Base-by-base conservation (phyloP, 2,888 invertebrate species). In the Cheilosia impressa region DNA sequence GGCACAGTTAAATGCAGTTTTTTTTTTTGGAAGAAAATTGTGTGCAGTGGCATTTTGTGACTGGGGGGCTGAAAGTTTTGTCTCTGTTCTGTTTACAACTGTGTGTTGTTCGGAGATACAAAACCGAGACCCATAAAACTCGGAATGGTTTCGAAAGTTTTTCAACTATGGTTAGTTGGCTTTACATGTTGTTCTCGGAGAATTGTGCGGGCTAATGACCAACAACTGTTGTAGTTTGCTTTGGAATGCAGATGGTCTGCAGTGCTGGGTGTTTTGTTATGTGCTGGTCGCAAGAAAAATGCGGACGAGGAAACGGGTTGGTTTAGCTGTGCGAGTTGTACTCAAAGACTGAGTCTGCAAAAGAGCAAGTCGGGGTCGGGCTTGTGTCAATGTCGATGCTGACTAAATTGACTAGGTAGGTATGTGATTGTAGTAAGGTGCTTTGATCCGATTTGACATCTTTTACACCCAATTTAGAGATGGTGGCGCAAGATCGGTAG, bases 1-100 rank as follows among this genome's bases (percentile, higher is more conserved):
- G 76, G 63, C 72, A 73, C 63, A 77, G 66, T 76, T 80, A 72
- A 81, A 77, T 72, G 73, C 69, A 63, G 65, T 58, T 80, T 71
- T 79, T 45, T 15, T 45, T 45, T 43, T 43, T 19, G 19, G 57
- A 66, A 52, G 47, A 60, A 62, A 34, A 60, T 66, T 57, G 55
- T 55, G 62, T 52, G 22, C 24, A 17, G 62, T 19, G 53, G 24
- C 24, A 50, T 65, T 78, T 41, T 65, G 65, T 71, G 69, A 69
- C 55, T 79, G 53, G 43, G 55, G 69, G 69, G 43, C 60, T 17
- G 34, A 79, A 84, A 84, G 65, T 84, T 75, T 75, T 84, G 69
- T 79, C 79, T 75, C 66, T 75, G 69, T 66, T 75, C 41, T 79
- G 66, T 75, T 69, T 75, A 65, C 68, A 53, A 34, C 10, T 15